Evolutionary conservation across 30 jellyfish, hydroid and myxozoan genomes (phyloP), one percentile per base, ranked within the genome.

Genomic region (Cassiopea xamachana): DNA sequence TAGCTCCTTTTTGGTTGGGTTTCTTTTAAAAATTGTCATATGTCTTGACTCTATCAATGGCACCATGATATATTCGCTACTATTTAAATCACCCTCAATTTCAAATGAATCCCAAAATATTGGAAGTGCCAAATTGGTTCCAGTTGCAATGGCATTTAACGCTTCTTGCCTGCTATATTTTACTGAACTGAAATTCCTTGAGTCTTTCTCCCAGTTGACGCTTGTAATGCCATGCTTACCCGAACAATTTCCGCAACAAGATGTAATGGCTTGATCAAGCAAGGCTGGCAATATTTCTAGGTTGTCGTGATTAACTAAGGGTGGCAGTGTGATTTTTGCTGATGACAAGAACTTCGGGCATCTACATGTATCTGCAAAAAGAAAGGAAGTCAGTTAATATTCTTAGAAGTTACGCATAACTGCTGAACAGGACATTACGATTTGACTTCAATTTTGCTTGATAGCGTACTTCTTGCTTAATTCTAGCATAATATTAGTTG

Each of bases 241-340:
- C 5, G 69, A 45, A 84, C 94, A 87, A 69, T 77, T 87, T 3
- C 94, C 94, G 47, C 94, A 87, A 18, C 90, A 82, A 64, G 90
- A 82, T 67, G 90, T 67, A 9, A 64, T 59, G 17, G 90, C 90
- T 55, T 82, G 19, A 71, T 71, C 80, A 48, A 82, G 17, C 46
- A 82, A 60, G 2, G 58, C 74, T 45, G 90, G 90, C 10, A 82
- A 44, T 7, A 82, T 68, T 12, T 82, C 82, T 1, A 82, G 90
- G 49, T 71, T 44, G 47, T 58, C 50, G 10, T 1, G 51, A 12
- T 82, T 62, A 14, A 70, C 90, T 19, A 82, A 58, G 1, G 90
- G 90, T 5, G 82, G 90, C 48, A 82, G 15, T 46, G 60, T 3
- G 80, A 82, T 59, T 46, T 74, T 69, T 19, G 90, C 90, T 1